Conservation (phyloP, 2,113 vertebrate genomes). For the Scomber colias region DNA sequence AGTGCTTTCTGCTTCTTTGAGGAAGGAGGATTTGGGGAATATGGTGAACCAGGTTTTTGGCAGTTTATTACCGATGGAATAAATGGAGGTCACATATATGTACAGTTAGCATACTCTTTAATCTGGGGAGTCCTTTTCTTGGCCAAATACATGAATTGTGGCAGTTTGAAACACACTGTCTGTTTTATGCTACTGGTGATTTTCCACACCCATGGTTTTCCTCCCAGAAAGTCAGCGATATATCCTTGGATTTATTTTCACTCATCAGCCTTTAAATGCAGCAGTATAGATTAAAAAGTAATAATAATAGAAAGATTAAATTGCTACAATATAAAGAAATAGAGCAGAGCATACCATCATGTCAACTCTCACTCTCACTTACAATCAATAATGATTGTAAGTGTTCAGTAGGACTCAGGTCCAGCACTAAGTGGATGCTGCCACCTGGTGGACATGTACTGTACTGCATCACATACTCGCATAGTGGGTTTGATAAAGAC, state of each 20-base stretch:
- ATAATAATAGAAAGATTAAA: background rate
- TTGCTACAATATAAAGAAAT: background rate
- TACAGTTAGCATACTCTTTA: slow-evolving; percentile 12
- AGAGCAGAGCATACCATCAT: background rate
- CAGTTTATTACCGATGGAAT: slow-evolving; percentile 20
- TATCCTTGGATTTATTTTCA: background rate
- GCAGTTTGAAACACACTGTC: slow-evolving; percentile 14
- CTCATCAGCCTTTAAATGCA: background rate
- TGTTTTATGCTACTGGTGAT: background rate
- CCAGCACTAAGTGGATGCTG: slow-evolving; percentile 33
- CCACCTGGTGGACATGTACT: slow-evolving; percentile 51
- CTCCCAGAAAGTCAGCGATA: background rate
- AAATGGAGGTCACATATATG: slow-evolving; percentile 26
- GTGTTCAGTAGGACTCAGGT: background rate
- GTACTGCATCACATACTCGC: slow-evolving; percentile 10
- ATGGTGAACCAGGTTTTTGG: slow-evolving; percentile 19
- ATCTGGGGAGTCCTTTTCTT: background rate
- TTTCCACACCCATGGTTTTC: background rate
- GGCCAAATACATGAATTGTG: slow-evolving; percentile 13
- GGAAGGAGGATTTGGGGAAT: background rate
- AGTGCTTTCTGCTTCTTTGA: slow-evolving; percentile 3
- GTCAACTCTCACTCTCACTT: slow-evolving; percentile 14
- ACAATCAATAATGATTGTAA: background rate
- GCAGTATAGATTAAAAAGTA: background rate
- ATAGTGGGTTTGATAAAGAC: background rate